These are phyloP conservation scores for Acromyrmex charruanus DNA, from an alignment of 1,140 invertebrate species.

Conservation along the genomic window DNA sequence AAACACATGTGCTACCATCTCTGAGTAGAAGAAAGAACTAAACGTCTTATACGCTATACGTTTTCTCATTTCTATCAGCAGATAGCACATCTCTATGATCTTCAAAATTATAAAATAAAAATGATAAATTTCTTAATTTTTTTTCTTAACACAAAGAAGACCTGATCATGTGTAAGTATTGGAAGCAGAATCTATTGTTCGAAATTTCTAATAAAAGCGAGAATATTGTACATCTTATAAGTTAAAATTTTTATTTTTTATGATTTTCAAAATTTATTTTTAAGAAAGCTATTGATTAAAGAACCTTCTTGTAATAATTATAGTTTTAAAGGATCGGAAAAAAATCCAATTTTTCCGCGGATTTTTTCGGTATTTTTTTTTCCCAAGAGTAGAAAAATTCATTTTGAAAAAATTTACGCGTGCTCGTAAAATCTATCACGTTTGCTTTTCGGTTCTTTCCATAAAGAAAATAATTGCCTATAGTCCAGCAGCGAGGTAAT, in stretches of 20 bases:
- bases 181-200: not conserved
- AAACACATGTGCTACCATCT: constrained; percentile 70
- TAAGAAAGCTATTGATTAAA: not conserved
- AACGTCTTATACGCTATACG: not conserved
- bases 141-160: not conserved
- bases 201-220: not conserved
- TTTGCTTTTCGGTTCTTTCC: too few species aligned
- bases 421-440: too few species aligned
- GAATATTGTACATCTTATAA: not conserved
- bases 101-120: not conserved
- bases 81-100: constrained; percentile 11
- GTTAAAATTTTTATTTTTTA: not conserved
- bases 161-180: not conserved
- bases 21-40: constrained; percentile 50
- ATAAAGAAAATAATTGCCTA: too few species aligned
- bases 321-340: too few species aligned
- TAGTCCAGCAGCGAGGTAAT: too few species aligned
- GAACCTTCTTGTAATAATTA: not conserved
- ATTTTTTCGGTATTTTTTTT: too few species aligned
- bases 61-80: constrained; percentile 10
- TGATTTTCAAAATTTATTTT: not conserved
- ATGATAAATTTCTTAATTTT: constrained; percentile 8
- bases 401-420: too few species aligned
- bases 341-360: too few species aligned
- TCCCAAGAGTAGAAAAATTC: too few species aligned